Evolutionary conservation across 2,113 vertebrate genomes (phyloP).

Genomic region (Indicator indicator): DNA sequence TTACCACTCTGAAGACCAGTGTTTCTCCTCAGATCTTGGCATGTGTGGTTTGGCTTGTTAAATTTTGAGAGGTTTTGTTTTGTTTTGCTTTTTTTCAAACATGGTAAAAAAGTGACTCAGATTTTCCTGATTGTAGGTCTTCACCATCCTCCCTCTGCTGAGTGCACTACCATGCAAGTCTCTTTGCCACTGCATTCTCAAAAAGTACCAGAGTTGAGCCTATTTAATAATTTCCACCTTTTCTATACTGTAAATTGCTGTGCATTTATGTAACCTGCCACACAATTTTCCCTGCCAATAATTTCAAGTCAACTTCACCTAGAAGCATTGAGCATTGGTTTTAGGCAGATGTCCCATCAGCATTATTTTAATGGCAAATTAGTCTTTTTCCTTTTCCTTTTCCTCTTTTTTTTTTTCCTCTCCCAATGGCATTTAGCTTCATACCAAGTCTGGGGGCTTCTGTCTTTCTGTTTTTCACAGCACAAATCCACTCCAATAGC

Average conservation of each 20-base stretch:
- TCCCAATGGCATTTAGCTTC: neutral
- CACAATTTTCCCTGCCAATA: neutral
- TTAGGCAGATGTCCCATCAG: neutral
- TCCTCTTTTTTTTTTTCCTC: neutral
- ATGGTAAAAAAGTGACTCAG: neutral
- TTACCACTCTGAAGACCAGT: neutral
- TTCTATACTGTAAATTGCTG: neutral
- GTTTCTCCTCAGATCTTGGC: neutral
- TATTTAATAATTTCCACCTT: neutral
- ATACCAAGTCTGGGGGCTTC: neutral
- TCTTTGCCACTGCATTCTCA: neutral
- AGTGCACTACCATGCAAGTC: neutral
- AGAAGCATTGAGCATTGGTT: neutral
- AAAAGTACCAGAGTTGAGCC: neutral
- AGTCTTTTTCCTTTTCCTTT: neutral
- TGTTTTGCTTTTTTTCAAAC: neutral
- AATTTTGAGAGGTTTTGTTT: neutral
- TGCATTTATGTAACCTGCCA: neutral
- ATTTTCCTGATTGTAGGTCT: neutral
- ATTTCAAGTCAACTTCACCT: neutral
- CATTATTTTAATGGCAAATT: neutral
- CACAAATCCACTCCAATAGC: neutral
- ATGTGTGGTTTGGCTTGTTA: neutral
- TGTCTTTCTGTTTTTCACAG: neutral
- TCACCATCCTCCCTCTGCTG: neutral